These are phyloP conservation scores for Polia nebulosa DNA, from an alignment of 2,888 invertebrate genomes.

Conservation along the genomic window DNA sequence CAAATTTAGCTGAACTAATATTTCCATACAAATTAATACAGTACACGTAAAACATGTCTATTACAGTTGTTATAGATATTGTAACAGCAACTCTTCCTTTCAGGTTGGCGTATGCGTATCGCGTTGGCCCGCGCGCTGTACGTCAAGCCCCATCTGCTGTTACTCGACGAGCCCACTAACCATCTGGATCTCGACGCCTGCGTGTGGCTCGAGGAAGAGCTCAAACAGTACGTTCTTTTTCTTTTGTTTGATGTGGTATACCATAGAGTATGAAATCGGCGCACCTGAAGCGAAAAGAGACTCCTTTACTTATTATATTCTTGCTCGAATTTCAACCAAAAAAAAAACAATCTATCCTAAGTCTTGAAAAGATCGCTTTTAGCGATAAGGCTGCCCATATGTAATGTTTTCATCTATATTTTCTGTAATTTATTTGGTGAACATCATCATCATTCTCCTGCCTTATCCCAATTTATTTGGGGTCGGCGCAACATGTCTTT, in stretches of 20 bases:
- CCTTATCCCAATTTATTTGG: no score
- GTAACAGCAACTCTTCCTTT: neutral
- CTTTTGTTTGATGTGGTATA: neutral
- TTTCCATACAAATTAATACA: no score
- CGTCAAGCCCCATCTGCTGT: slow-evolving; percentile 98
- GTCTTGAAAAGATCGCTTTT: no score
- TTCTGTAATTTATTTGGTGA: no score
- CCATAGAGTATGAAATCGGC: neutral
- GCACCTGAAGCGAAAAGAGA: neutral
- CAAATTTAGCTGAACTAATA: no score
- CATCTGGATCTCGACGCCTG: slow-evolving; percentile 99
- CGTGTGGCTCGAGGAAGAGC: slow-evolving; percentile 99
- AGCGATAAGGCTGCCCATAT: no score
- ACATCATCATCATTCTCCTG: no score
- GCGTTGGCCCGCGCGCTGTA: slow-evolving; percentile 99
- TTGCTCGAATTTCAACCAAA: neutral
- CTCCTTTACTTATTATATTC: neutral
- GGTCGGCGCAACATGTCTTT: no score
- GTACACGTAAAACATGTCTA: no score
- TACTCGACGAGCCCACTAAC: slow-evolving; percentile 99
- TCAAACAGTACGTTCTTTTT: slow-evolving; percentile 93
- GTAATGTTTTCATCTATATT: no score
- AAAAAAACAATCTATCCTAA: no score
- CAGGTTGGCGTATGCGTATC: slow-evolving; percentile 99
- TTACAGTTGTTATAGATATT: no score